Conservation (phyloP, 30 jellyfish, hydroid and myxozoan species). For the Aurelia coerulea region DNA sequence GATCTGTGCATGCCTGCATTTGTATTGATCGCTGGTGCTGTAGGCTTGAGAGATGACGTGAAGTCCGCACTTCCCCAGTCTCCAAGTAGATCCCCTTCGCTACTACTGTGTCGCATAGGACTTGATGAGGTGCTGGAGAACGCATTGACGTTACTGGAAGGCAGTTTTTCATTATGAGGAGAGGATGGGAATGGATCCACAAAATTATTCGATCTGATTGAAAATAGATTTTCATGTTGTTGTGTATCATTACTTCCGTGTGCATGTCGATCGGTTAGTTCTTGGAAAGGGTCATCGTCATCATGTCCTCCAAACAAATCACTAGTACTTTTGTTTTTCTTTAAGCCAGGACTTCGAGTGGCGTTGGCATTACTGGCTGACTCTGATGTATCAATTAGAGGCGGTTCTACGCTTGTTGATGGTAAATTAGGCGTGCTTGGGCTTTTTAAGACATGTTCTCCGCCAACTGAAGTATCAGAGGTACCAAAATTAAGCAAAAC, state of each 20-base stretch:
- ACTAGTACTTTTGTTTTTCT: slow-evolving; percentile 60
- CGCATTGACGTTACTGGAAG: not conserved
- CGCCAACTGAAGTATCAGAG: slow-evolving; percentile 6
- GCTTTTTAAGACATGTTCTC: slow-evolving; percentile 19
- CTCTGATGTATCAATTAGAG: slow-evolving; percentile 17
- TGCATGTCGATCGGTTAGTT: slow-evolving; percentile 18
- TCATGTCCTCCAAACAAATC: slow-evolving; percentile 26
- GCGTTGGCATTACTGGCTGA: not conserved
- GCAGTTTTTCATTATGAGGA: not conserved
- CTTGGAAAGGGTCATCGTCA: slow-evolving; percentile 65
- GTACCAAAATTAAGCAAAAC: slow-evolving; percentile 44
- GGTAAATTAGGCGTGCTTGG: slow-evolving; percentile 55
- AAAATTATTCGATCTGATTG: slow-evolving; percentile 30
- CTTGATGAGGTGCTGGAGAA: slow-evolving; percentile 7
- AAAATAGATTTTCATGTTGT: slow-evolving; percentile 13
- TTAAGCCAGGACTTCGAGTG: slow-evolving; percentile 28
- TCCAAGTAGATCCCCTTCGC: slow-evolving; percentile 62
- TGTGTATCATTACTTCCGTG: not conserved
- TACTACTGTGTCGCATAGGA: slow-evolving; percentile 57
- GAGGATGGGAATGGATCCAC: slow-evolving; percentile 36
- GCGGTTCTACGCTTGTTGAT: slow-evolving; percentile 1
- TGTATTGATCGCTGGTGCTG: not conserved
- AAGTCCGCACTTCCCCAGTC: slow-evolving; percentile 56
- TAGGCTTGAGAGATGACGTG: slow-evolving; percentile 41
- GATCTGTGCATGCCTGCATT: slow-evolving; percentile 23